Evolutionary conservation across 2,113 vertebrate species (phyloP).

Genomic region (Podilymbus podiceps): DNA sequence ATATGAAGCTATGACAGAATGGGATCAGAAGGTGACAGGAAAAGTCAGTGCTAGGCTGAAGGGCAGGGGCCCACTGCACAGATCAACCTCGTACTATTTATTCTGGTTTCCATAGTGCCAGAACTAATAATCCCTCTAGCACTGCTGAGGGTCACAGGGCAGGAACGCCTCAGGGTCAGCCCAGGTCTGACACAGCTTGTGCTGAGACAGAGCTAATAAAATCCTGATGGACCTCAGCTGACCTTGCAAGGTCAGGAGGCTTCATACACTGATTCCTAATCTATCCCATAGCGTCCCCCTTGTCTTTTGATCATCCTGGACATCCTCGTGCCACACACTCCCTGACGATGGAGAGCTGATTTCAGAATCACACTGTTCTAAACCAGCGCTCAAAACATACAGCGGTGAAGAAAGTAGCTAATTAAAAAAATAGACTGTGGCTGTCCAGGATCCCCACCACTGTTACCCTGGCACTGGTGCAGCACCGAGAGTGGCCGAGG

Average conservation of each 20-base stretch:
- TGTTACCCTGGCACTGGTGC: background rate
- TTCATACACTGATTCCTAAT: background rate
- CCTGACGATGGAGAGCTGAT: background rate
- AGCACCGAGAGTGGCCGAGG: background rate
- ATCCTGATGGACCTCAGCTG: background rate
- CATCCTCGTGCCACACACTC: background rate
- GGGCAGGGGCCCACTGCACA: background rate
- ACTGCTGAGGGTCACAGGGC: background rate
- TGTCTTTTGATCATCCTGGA: background rate
- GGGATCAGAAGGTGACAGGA: constrained; percentile 15
- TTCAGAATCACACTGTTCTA: background rate
- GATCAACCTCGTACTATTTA: constrained; percentile 10
- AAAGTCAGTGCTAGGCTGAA: constrained; percentile 23
- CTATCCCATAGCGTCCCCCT: background rate
- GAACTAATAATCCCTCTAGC: constrained; percentile 11
- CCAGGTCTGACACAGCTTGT: background rate
- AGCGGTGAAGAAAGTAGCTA: background rate
- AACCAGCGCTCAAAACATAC: background rate
- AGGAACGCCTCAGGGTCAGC: background rate
- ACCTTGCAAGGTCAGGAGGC: background rate
- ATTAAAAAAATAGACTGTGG: background rate
- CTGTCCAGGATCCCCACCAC: background rate
- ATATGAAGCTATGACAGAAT: constrained; percentile 22
- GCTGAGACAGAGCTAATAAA: background rate
- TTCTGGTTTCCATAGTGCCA: constrained; percentile 12